Conservation (phyloP, 1,140 invertebrate genomes). For the Caenorhabditis latens region DNA sequence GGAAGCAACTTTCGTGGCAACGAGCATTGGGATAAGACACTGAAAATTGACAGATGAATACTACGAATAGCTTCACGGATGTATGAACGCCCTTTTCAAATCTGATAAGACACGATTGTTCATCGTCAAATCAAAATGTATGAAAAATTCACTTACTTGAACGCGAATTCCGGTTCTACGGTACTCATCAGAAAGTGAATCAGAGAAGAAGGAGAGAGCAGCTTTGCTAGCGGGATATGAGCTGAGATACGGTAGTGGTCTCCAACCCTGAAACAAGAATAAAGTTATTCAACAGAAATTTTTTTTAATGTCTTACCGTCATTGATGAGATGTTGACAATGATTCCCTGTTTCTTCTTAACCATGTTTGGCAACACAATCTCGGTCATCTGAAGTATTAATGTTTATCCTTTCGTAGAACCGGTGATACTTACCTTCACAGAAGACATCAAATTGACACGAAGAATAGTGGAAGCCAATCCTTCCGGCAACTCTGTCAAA, state of each 20-base stretch:
- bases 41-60: conserved; percentile 57
- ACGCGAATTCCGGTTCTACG: conserved; percentile 74
- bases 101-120: too few relatives aligned
- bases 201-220: conserved; percentile 75
- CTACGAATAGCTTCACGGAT: background rate
- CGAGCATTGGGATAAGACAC: conserved; percentile 75
- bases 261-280: conserved; percentile 70
- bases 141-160: conserved; percentile 62
- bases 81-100: too few relatives aligned
- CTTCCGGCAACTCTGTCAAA: conserved; percentile 77
- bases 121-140: too few relatives aligned
- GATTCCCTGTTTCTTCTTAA: conserved; percentile 86
- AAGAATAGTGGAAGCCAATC: conserved; percentile 77
- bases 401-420: conserved; percentile 4
- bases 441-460: conserved; percentile 73
- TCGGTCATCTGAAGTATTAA: conserved; percentile 83
- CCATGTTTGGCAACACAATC: conserved; percentile 90
- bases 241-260: conserved; percentile 76
- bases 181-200: conserved; percentile 75
- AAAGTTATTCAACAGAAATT: background rate
- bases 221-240: conserved; percentile 77
- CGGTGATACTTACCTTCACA: conserved; percentile 67
- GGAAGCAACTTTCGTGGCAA: conserved; percentile 76
- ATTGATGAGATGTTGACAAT: conserved; percentile 93
- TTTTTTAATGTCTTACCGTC: conserved; percentile 85